Evolutionary conservation across 2,888 invertebrate species (phyloP), one percentile per base, ranked within the genome.

Genomic region (Dynastes grantii): DNA sequence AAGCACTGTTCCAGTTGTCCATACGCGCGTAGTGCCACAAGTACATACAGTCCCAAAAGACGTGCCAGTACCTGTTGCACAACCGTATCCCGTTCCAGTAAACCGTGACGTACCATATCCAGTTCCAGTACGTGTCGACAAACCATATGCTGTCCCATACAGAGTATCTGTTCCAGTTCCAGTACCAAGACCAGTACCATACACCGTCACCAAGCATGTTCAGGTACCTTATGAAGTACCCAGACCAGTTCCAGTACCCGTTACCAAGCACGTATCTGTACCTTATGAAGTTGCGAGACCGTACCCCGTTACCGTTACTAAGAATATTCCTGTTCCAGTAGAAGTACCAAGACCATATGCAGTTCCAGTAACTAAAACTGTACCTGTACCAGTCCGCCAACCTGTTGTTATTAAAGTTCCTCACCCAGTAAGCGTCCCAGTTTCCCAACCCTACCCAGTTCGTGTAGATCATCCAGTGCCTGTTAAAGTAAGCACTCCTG

Each of bases 371-470:
- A 82, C 82, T 13, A 82, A 80, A 73, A 81, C 81, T n/a, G 79
- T 83, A 32, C 82, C 82, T 6, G 81, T 82, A 45, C 80, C 80
- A 63, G 81, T 82, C 9, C 79, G 77, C 9, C 65, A 71, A 27
- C 80, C 81, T 2, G 76, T 76, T 27, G 78, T 81, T 55, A 40
- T 84, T 2, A 82, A 80, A 75, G 81, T 84, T 37, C 80, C 81
- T 22, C 80, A 82, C 13, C 83, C 81, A 51, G 81, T 81, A 27
- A 78, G 79, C 29, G 83, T 82, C 11, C 75, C 78, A 22, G 81
- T 87, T 22, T 85, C 86, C 16, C 85, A 83, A 81, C 86, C 87
- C 29, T 85, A 84, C 76, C 84, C 87, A 58, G 86, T 87, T 11
- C 82, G 84, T 37, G 85, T 86, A 73, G 83, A 86, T 13, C 83